Evolutionary conservation across 2,888 invertebrate genomes (phyloP), one percentile per base, ranked within the genome.

Genomic region (Chloroclystis v-ata): DNA sequence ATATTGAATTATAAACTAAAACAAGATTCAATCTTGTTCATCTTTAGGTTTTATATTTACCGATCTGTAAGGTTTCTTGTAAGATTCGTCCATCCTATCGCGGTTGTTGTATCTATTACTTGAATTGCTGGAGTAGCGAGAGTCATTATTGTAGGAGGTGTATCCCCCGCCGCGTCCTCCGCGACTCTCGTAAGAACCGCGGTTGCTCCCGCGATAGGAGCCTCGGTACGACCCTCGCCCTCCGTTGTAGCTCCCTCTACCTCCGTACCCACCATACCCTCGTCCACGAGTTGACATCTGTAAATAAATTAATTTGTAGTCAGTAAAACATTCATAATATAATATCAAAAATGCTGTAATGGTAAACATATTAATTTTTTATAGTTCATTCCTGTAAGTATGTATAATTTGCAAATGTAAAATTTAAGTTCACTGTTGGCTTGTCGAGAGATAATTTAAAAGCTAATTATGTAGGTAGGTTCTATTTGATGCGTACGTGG

Each of bases 211-310:
- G 29, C 86, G 78, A 47, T 82, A 86, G 0, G 83, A 78, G 10
- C 85, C 84, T 40, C 85, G 67, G 53, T 84, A 83, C 16, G 72
- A 70, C 3, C 81, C 78, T 7, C 85, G 70, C 8, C 75, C 68
- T 10, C 68, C 75, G 35, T 67, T 78, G 60, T 83, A 86, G 52
- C 64, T 76, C 12, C 79, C 82, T 44, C 75, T 74, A 7, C 82
- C 82, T 25, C 78, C 77, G 54, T 75, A 77, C 10, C 78, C 82
- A 2, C 75, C 73, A 61, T 78, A 82, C 8, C 84, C 87, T 54
- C 88, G 75, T 41, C 87, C 88, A 25, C 89, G 77, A 28, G 88
- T 84, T 16, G 87, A 86, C 88, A 88, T 88, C 77, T 80, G 57
- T 16, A 33, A 33, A 20, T 9, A 32, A 14, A 12, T 14, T n/a